Evolutionary conservation across 2,113 vertebrate genomes (phyloP).

Genomic region (human (Homo sapiens)): DNA sequence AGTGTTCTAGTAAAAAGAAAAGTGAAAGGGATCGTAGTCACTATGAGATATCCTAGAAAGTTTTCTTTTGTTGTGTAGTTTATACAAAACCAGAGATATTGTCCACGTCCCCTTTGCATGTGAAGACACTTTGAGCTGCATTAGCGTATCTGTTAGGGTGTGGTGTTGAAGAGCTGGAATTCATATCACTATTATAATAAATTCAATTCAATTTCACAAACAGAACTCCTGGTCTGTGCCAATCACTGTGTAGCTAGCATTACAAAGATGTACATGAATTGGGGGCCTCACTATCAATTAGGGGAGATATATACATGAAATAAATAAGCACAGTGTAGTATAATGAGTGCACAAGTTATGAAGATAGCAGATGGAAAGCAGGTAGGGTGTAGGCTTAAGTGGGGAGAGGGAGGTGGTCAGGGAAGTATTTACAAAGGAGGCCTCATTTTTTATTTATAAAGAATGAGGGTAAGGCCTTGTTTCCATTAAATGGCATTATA

Average conservation of each 20-base stretch:
- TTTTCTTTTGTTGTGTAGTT: not conserved
- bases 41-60: not conserved
- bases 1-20: not conserved
- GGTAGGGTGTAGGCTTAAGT: not conserved
- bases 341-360: not conserved
- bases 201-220: not conserved
- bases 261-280: not conserved
- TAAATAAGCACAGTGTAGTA: not conserved
- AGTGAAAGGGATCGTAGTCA: not conserved
- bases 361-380: not conserved
- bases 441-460: conserved; percentile 3
- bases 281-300: not conserved
- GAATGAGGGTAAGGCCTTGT: not conserved
- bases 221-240: not conserved
- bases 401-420: not conserved
- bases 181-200: not conserved
- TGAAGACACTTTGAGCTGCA: not conserved
- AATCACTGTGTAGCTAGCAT: not conserved
- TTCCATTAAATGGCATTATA: conserved; percentile 24
- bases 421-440: not conserved
- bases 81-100: not conserved
- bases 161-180: not conserved
- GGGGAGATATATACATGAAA: not conserved
- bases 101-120: not conserved
- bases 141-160: not conserved